A percentile compares a stretch with the other conserved stretches of the same genome.
These are phyloP conservation scores for Drosophila tani DNA, from an alignment of 1,140 invertebrate species.

Conservation along the genomic window DNA sequence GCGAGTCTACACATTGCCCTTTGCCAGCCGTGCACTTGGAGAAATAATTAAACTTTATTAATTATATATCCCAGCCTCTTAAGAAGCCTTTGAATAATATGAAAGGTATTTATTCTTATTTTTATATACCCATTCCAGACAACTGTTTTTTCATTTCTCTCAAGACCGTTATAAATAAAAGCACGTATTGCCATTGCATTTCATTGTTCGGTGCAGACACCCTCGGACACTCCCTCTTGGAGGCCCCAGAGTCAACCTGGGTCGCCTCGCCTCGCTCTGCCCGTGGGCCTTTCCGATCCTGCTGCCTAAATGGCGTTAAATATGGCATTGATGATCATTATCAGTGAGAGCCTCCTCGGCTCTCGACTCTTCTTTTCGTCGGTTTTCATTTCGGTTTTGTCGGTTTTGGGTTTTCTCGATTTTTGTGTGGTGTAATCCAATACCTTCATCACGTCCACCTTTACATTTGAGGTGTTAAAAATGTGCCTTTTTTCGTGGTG, in stretches of 20 bases:
- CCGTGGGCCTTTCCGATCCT: conserved; percentile 35
- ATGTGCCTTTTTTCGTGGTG: conserved; percentile 12
- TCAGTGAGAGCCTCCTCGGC: conserved; percentile 47
- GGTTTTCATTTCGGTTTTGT: conserved; percentile 15
- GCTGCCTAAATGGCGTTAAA: conserved; percentile 77
- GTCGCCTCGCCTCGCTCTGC: not conserved
- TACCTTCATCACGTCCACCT: conserved; percentile 70
- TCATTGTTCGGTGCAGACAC: conserved; percentile 60
- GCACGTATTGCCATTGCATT: conserved; percentile 77
- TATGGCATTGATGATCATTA: conserved; percentile 80
- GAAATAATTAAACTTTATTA: not conserved
- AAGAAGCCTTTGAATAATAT: too few species aligned
- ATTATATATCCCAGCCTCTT: too few species aligned
- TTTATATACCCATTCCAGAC: not conserved
- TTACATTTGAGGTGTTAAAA: conserved; percentile 68
- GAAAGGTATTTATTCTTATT: not conserved
- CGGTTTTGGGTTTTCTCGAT: not conserved
- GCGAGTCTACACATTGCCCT: conserved; percentile 11
- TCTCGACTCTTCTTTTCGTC: not conserved
- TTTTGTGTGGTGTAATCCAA: conserved; percentile 60
- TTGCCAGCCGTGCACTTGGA: conserved; percentile 8
- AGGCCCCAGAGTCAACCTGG: not conserved
- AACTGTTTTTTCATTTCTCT: conserved; percentile 5
- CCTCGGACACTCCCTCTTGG: conserved; percentile 6
- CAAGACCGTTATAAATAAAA: conserved; percentile 74